Base-by-base conservation (phyloP, 2,113 vertebrate genomes). In the Perca schrenkii region DNA sequence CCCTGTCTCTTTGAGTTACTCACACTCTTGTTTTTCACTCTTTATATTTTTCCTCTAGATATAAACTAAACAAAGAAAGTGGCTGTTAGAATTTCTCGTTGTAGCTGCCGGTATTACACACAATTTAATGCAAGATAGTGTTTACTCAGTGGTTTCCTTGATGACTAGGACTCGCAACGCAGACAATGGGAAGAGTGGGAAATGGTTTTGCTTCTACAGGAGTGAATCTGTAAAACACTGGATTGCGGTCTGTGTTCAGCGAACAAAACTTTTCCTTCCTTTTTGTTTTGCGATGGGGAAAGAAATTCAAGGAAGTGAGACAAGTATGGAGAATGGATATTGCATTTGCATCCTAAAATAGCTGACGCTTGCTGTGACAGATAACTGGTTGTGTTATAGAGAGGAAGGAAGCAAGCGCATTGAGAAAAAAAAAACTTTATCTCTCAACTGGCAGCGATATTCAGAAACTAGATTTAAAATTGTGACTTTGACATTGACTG, bases 291-390 rank as follows among this genome's bases (percentile, higher is more conserved):
- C 77, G 57, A 50, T 71, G 79, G 69, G 69, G 34, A 77, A 75
- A 79, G 82, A 74, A 88, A 65, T 57, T 80, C 6, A 57, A 78
- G 79, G 76, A 89, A 88, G 82, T 85, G 71, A 74, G 71, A 85
- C 66, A 74, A 15, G 73, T 72, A 88, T 61, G 36, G 46, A 58
- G 71, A 83, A 76, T 61, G 79, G 84, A 90, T 74, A 83, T 77
- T 60, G 4, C 88, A 74, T 43, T 43, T 28, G 65, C 40, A 63
- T 86, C 82, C 74, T 70, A 86, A 92, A 93, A 93, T 93, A 92
- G 76, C 70, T 77, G 67, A 78, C 68, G 75, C 88, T 87, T 76
- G 62, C 80, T 61, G 68, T 56, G 40, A 77, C 66, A 86, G 88
- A 90, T 82, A 90, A 80, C 63, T 56, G 72, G 62, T 57, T 78